A percentile compares a stretch with the other conserved stretches of the same genome.
These are phyloP conservation scores for Lerista edwardsae DNA, from an alignment of 2,797 vertebrate genomes.

Conservation along the genomic window DNA sequence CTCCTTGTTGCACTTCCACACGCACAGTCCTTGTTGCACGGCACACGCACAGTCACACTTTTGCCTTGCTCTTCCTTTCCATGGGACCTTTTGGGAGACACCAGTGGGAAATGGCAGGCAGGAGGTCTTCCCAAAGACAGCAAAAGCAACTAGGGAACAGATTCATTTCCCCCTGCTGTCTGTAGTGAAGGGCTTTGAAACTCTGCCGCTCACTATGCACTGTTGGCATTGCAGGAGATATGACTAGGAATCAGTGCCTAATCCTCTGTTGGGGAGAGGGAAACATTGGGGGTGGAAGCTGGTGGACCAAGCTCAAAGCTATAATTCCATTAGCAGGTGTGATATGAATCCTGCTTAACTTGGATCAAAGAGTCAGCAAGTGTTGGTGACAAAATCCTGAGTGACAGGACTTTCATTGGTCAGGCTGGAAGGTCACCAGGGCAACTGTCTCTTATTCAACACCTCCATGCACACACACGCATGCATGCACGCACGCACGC, in stretches of 20 bases:
- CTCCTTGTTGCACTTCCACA: not conserved
- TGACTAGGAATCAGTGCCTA: not conserved
- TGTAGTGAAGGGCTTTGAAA: not conserved
- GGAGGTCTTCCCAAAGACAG: not conserved
- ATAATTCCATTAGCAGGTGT: constrained; percentile 14
- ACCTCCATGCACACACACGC: no score
- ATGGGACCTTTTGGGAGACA: not conserved
- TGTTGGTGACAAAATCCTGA: not conserved
- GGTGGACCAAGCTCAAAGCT: not conserved
- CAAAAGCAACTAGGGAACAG: not conserved
- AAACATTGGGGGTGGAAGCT: not conserved
- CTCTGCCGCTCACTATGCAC: not conserved
- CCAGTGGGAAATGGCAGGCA: not conserved
- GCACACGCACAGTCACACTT: not conserved
- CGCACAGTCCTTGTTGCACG: no score
- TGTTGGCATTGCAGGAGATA: not conserved
- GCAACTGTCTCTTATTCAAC: not conserved
- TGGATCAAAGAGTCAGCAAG: not conserved
- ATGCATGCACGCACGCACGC: no score
- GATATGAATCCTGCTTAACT: not conserved
- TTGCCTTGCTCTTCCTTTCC: not conserved
- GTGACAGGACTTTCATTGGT: not conserved
- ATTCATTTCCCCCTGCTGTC: not conserved
- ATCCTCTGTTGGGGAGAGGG: not conserved
- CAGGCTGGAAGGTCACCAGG: not conserved